Conservation (phyloP, 92 coral and sea anemone species). For the Phenganax marumi region DNA sequence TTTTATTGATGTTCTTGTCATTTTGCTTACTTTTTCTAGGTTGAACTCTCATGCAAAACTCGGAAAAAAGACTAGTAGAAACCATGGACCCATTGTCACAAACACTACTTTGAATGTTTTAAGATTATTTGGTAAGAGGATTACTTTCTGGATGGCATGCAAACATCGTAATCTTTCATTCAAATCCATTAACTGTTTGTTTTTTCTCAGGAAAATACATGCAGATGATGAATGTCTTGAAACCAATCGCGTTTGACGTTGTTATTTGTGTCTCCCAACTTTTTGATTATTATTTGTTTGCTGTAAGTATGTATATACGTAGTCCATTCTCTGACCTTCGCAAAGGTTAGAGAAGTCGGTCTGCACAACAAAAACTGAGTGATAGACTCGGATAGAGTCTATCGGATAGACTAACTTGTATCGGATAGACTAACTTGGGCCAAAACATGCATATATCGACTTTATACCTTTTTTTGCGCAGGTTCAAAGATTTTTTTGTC, state of each 20-base stretch:
- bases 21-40: not conserved
- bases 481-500: constrained; percentile 95
- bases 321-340: not conserved
- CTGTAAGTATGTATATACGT: constrained; percentile 68
- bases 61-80: constrained; percentile 57
- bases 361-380: no score
- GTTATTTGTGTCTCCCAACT: constrained; percentile 98
- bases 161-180: not conserved
- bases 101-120: constrained; percentile 91
- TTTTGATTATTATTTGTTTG: constrained; percentile 91
- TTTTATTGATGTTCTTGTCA: no score
- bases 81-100: constrained; percentile 88
- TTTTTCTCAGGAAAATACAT: constrained; percentile 80
- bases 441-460: not conserved
- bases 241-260: constrained; percentile 98
- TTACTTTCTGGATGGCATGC: not conserved
- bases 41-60: constrained; percentile 28
- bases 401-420: not conserved
- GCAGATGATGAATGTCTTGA: constrained; percentile 99
- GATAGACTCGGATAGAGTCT: no score
- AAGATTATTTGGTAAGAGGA: constrained; percentile 80
- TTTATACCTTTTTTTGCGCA: not conserved
- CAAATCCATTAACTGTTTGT: not conserved
- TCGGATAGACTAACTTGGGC: not conserved
- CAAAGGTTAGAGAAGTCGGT: no score